Conservation (phyloP, 2,888 invertebrate species). For the Tridacna crocea region DNA sequence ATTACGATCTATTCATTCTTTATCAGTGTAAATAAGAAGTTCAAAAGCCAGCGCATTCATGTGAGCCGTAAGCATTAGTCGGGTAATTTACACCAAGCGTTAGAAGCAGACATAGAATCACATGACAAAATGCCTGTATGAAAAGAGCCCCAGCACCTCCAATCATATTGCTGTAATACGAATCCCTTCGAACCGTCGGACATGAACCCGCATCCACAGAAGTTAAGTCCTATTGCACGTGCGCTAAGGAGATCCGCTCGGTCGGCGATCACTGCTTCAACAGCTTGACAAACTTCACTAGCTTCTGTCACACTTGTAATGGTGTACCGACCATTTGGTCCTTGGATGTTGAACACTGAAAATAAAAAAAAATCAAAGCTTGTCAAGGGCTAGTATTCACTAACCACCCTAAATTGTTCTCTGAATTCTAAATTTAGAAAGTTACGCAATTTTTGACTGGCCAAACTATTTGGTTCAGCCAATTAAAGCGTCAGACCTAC, state of each 20-base stretch:
- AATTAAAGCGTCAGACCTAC: too few species aligned
- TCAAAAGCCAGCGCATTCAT: too few species aligned
- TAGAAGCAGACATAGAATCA: background rate
- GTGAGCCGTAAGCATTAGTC: too few species aligned
- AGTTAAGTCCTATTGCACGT: background rate
- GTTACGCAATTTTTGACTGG: too few species aligned
- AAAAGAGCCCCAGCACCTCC: conserved; percentile 8
- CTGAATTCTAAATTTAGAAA: too few species aligned
- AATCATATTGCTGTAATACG: conserved; percentile 4
- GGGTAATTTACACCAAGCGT: conserved; percentile 17
- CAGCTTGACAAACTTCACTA: background rate
- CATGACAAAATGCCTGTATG: background rate
- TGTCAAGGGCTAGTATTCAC: too few species aligned
- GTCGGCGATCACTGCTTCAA: background rate
- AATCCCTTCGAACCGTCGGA: conserved; percentile 8
- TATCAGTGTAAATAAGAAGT: too few species aligned
- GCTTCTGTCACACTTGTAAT: background rate
- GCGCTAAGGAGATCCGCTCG: conserved; percentile 4
- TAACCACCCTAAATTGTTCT: too few species aligned
- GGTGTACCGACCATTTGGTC: conserved; percentile 2
- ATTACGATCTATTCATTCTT: too few species aligned
- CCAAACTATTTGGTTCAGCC: too few species aligned
- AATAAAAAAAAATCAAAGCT: background rate
- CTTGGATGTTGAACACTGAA: conserved; percentile 9
- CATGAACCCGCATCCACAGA: conserved; percentile 7